Evolutionary conservation across 2,113 vertebrate genomes (phyloP).

Genomic region (Psilopsiagon aymara): DNA sequence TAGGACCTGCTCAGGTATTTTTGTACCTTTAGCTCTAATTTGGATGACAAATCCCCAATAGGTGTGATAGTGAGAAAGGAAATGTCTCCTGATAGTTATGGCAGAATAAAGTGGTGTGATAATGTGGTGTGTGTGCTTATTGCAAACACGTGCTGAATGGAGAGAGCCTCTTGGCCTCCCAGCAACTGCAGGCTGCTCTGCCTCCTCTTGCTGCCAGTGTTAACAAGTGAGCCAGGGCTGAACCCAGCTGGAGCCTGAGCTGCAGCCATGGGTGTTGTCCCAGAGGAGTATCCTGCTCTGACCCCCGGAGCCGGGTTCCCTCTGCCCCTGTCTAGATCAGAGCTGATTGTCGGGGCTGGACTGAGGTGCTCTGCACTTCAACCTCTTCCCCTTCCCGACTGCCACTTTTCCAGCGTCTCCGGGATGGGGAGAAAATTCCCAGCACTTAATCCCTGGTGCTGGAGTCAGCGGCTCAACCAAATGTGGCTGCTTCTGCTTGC

Average conservation of each 20-base stretch:
- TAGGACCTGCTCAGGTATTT: constrained; percentile 33
- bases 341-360: not conserved
- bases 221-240: fast-evolving
- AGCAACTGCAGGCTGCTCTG: not conserved
- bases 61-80: not conserved
- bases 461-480: not conserved
- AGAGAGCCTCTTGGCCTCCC: not conserved
- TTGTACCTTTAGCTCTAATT: constrained; percentile 41
- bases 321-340: not conserved
- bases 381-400: not conserved
- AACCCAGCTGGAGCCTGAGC: not conserved
- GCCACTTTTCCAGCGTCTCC: not conserved
- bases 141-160: not conserved
- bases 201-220: not conserved
- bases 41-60: constrained; percentile 33
- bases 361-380: not conserved
- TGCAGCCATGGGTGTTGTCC: not conserved
- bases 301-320: fast-evolving
- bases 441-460: not conserved
- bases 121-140: not conserved
- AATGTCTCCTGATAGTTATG: not conserved
- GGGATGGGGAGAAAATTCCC: not conserved
- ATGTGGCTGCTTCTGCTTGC: not conserved
- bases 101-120: constrained; percentile 2
- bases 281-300: not conserved